These are phyloP conservation scores for Turdus rufiventris DNA, from an alignment of 2,113 vertebrate genomes.

Conservation along the genomic window DNA sequence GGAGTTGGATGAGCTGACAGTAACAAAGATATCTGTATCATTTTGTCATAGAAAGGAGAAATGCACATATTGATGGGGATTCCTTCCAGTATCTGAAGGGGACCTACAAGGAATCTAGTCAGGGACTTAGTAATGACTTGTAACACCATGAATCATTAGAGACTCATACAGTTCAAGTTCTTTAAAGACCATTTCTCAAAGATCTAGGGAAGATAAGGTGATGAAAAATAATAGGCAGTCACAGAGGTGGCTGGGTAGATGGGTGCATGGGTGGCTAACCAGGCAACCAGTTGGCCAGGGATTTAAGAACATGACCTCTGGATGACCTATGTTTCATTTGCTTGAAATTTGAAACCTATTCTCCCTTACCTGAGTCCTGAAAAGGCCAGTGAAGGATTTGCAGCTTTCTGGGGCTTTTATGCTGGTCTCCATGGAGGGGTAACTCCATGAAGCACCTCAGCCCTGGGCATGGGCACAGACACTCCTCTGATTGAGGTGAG, in stretches of 20 bases:
- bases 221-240: background rate
- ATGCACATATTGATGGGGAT: background rate
- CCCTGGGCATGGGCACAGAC: rapidly evolving
- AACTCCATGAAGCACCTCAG: background rate
- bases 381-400: background rate
- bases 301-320: background rate
- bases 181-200: background rate
- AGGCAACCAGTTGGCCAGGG: background rate
- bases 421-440: background rate
- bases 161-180: background rate
- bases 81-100: background rate
- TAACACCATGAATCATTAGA: background rate
- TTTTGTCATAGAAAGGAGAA: background rate
- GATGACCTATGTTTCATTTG: background rate
- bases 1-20: background rate
- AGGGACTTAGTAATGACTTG: background rate
- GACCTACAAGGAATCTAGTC: background rate
- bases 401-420: background rate
- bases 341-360: background rate
- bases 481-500: background rate
- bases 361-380: background rate
- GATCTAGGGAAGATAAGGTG: background rate
- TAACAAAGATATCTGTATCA: background rate
- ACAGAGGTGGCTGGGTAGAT: background rate
- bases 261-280: background rate